Conservation (phyloP, 1,140 invertebrate genomes). For the Euura saliciscinereae region DNA sequence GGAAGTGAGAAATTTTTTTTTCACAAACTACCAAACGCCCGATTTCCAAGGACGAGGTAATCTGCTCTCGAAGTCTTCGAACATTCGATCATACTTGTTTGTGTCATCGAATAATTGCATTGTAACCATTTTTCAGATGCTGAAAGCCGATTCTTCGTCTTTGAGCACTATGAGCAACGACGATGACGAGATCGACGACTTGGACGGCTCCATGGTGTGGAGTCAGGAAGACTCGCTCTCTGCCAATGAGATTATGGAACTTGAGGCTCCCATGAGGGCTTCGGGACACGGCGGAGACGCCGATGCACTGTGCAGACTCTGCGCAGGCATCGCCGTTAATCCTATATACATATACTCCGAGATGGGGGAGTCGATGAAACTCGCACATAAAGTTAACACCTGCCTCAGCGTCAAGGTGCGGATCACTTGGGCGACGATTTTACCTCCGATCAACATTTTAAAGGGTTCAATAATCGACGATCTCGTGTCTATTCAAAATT, state of each 20-base stretch:
- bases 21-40: constrained; percentile 23
- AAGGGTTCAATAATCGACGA: no score
- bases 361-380: constrained; percentile 37
- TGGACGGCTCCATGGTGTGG: constrained; percentile 30
- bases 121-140: constrained; percentile 17
- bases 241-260: constrained; percentile 33
- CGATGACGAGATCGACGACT: constrained; percentile 35
- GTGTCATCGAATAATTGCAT: neutral
- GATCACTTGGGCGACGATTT: neutral
- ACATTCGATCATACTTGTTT: neutral
- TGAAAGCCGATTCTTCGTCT: constrained; percentile 26
- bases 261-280: neutral
- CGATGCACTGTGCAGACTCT: constrained; percentile 23
- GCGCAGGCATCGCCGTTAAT: constrained; percentile 34
- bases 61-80: constrained; percentile 22
- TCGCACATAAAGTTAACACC: constrained; percentile 41
- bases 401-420: constrained; percentile 40
- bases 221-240: constrained; percentile 28
- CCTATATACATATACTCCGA: constrained; percentile 41
- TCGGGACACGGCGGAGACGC: neutral
- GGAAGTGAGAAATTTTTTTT: constrained; percentile 12
- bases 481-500: no score
- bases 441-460: no score
- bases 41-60: constrained; percentile 39
- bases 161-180: constrained; percentile 35